Evolutionary conservation across 30 jellyfish, hydroid and myxozoan genomes (phyloP).

Genomic region (Aurelia sp.): DNA sequence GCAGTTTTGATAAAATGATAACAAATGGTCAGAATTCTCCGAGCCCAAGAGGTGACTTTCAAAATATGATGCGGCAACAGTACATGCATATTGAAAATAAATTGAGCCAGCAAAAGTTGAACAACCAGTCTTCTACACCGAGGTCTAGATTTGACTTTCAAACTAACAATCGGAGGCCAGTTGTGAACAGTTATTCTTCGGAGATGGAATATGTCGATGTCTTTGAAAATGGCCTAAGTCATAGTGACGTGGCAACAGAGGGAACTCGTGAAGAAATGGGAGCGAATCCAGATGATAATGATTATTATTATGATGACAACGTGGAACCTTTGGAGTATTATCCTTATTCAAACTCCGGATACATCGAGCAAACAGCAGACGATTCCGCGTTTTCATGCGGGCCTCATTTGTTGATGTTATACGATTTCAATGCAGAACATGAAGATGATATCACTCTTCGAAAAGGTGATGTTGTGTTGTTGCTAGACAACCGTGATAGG

Average conservation of each 20-base stretch:
- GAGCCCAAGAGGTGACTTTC: conserved; percentile 1
- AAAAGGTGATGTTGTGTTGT: conserved; percentile 72
- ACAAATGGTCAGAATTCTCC: too few relatives aligned
- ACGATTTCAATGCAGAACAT: conserved; percentile 63
- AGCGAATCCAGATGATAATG: too few relatives aligned
- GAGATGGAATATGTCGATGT: too few relatives aligned
- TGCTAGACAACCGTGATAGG: conserved; percentile 80
- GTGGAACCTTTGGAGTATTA: background rate
- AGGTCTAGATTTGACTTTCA: too few relatives aligned
- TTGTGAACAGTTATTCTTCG: too few relatives aligned
- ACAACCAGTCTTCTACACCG: too few relatives aligned
- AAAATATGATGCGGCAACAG: conserved; percentile 17
- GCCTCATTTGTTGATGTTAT: conserved; percentile 61
- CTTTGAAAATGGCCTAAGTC: too few relatives aligned
- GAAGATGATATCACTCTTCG: conserved; percentile 72
- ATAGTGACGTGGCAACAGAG: too few relatives aligned
- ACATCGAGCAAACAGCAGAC: conserved; percentile 8
- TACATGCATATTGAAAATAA: background rate
- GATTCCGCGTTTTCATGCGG: conserved; percentile 42
- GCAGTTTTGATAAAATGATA: too few relatives aligned
- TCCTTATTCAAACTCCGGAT: conserved; percentile 7
- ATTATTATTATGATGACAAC: too few relatives aligned
- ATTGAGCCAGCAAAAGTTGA: background rate
- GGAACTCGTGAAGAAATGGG: too few relatives aligned
- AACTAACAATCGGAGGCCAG: too few relatives aligned